A percentile compares a stretch with the other conserved stretches of the same genome.
Evolutionary conservation across 2,797 vertebrate species (phyloP).

Genomic region (Notoglanidium macrostoma): DNA sequence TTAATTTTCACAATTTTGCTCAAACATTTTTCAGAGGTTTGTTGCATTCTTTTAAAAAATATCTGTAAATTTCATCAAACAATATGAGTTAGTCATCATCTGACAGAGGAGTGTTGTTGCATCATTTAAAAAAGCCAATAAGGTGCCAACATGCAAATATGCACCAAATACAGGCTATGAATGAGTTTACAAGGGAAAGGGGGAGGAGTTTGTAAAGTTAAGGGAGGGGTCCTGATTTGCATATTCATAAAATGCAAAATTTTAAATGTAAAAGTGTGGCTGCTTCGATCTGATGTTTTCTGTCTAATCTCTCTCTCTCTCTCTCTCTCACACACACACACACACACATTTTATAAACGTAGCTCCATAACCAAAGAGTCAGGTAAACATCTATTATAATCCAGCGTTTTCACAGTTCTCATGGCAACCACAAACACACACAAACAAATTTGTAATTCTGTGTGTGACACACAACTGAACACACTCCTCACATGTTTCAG

Average conservation of each 20-base stretch:
- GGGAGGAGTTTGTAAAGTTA: not conserved
- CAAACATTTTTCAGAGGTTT: not conserved
- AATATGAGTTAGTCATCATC: not conserved
- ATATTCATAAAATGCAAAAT: not conserved
- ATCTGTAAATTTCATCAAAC: not conserved
- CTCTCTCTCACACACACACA: not conserved
- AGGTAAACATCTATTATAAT: too few species aligned
- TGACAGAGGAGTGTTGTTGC: not conserved
- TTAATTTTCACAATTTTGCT: not conserved
- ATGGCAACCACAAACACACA: too few species aligned
- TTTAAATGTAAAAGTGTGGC: not conserved
- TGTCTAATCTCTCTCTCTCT: not conserved
- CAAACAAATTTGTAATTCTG: not conserved
- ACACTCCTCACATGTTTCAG: not conserved
- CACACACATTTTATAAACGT: not conserved
- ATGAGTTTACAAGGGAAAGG: not conserved
- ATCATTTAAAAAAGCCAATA: not conserved
- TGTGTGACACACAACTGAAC: not conserved
- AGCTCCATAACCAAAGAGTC: too few species aligned
- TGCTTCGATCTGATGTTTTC: not conserved
- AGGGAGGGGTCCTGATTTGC: not conserved
- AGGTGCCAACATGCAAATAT: not conserved
- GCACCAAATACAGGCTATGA: not conserved
- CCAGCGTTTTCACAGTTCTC: too few species aligned
- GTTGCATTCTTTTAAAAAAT: not conserved